Conservation (phyloP, 1,140 invertebrate genomes). For the Hyphantria cunea region DNA sequence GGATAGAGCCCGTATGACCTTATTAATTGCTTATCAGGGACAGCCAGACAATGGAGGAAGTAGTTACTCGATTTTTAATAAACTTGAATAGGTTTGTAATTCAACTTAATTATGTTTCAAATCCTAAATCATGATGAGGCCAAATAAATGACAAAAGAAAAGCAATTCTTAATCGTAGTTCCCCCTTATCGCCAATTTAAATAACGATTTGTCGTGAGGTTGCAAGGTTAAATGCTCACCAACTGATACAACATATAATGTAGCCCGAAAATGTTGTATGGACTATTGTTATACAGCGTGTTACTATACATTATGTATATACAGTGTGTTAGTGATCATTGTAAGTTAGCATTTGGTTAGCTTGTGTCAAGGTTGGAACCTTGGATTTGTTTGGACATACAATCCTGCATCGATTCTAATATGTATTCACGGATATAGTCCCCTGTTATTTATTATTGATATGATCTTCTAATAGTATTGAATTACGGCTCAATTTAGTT, state of each 20-base stretch:
- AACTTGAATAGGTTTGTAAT: no score
- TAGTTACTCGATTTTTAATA: no score
- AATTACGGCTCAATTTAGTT: no score
- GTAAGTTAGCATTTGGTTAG: constrained; percentile 45
- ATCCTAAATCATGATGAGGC: no score
- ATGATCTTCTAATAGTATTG: no score
- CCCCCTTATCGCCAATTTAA: constrained; percentile 11
- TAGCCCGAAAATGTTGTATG: constrained; percentile 27
- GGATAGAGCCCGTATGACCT: no score
- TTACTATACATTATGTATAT: constrained; percentile 2
- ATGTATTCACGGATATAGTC: not conserved
- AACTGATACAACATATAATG: constrained; percentile 18
- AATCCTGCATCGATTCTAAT: constrained; percentile 42
- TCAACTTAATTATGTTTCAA: no score
- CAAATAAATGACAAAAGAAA: no score
- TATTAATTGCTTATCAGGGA: no score
- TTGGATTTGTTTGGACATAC: constrained; percentile 45
- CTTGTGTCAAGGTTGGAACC: constrained; percentile 49
- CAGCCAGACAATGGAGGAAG: no score
- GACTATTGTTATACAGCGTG: not conserved
- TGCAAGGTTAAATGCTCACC: constrained; percentile 12
- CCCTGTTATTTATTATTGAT: no score
- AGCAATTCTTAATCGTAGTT: no score
- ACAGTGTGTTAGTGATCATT: constrained; percentile 29
- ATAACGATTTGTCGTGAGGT: constrained; percentile 21